Conservation (phyloP, 2,888 invertebrate species). For the Physocephala rufipes region DNA sequence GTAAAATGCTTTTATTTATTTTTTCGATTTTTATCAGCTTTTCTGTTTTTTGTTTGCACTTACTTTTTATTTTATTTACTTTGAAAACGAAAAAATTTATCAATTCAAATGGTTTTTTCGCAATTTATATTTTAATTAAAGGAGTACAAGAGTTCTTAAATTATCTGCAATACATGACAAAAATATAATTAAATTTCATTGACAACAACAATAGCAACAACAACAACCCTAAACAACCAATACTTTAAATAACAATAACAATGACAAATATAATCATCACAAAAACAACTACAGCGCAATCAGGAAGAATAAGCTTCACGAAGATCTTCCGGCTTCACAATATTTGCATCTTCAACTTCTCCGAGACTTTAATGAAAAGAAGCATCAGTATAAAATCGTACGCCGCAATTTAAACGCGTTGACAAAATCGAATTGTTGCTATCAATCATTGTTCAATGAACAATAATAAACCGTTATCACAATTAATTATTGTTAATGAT, state of each 20-base stretch:
- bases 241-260: not conserved
- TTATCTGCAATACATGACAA: no score
- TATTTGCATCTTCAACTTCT: constrained; percentile 22
- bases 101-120: no score
- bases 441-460: not conserved
- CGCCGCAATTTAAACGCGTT: constrained; percentile 8
- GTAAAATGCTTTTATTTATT: no score
- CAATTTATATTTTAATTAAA: no score
- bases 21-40: not conserved
- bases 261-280: not conserved
- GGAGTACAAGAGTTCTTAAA: no score
- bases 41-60: constrained; percentile 5
- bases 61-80: not conserved
- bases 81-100: no score
- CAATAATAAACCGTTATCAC: no score
- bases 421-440: not conserved
- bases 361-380: not conserved
- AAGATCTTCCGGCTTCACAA: constrained; percentile 32
- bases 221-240: not conserved
- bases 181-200: not conserved
- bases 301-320: constrained; percentile 9
- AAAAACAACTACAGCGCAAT: not conserved
- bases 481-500: not conserved
- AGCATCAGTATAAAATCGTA: constrained; percentile 7
- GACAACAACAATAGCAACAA: not conserved